Conservation (phyloP, 2,888 invertebrate species). For the Dendrolimus houi region DNA sequence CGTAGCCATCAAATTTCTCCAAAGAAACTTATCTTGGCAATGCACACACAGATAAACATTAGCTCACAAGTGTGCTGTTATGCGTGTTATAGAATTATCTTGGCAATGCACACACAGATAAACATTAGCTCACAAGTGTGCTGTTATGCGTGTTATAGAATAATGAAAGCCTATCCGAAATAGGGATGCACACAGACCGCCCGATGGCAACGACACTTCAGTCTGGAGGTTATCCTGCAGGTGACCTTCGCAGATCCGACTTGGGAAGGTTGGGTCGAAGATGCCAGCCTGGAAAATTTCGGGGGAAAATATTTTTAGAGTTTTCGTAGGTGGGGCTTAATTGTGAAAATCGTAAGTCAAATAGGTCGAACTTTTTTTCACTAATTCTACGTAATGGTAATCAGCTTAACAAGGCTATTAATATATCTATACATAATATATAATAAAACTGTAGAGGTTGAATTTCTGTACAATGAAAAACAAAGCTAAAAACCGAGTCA, state of each 20-base stretch:
- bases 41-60: not conserved
- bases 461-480: no score
- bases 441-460: no score
- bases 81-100: not conserved
- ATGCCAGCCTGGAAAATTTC: not conserved
- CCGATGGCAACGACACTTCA: conserved; percentile 3
- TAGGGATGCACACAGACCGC: conserved; percentile 9
- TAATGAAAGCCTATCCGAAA: not conserved
- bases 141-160: not conserved
- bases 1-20: no score
- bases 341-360: no score
- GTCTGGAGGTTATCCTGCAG: conserved; percentile 10
- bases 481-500: no score
- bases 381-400: no score
- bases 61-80: no score
- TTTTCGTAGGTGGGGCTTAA: no score
- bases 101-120: not conserved
- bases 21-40: not conserved
- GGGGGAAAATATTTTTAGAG: not conserved
- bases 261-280: not conserved
- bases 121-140: not conserved
- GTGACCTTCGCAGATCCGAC: not conserved
- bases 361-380: no score
- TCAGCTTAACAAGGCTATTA: no score
- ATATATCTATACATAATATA: no score